Percentiles rank a stretch among this genome's conserved stretches.
Evolutionary conservation across 92 coral and sea anemone species (phyloP).

Genomic region (Micromussa lordhowensis): DNA sequence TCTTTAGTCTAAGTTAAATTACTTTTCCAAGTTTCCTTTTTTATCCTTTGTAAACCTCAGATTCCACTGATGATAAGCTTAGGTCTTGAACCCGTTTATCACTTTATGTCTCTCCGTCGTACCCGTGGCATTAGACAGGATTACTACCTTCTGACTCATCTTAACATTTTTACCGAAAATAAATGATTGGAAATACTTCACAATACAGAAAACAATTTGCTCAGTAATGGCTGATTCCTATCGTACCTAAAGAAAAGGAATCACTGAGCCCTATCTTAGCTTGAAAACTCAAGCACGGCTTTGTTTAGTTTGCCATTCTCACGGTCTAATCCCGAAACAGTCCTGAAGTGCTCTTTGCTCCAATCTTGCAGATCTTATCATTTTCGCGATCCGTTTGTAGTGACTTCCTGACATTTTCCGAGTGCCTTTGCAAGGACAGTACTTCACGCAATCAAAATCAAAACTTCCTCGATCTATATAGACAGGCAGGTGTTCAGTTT

Average conservation of each 20-base stretch:
- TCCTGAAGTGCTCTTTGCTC: not conserved
- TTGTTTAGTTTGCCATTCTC: not conserved
- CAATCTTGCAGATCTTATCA: not conserved
- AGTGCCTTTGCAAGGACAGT: conserved; percentile 9
- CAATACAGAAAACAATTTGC: not conserved
- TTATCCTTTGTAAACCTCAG: no score
- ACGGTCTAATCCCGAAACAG: not conserved
- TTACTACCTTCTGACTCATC: no score
- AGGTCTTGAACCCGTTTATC: no score
- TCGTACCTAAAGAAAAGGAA: not conserved
- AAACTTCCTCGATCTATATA: not conserved
- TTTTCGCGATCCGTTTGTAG: not conserved
- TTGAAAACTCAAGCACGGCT: not conserved
- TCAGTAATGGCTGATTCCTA: not conserved
- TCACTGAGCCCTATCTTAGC: not conserved
- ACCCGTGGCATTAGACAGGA: no score
- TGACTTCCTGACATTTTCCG: not conserved
- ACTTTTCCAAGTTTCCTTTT: no score
- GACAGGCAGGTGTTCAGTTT: not conserved
- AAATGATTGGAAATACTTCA: no score
- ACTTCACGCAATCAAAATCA: not conserved
- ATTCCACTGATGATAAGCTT: no score
- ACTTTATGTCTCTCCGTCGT: no score
- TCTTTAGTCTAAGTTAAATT: not conserved
- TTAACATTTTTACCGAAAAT: no score